Evolutionary conservation across 2,888 invertebrate species (phyloP).

Genomic region (Thymelicus acteon): DNA sequence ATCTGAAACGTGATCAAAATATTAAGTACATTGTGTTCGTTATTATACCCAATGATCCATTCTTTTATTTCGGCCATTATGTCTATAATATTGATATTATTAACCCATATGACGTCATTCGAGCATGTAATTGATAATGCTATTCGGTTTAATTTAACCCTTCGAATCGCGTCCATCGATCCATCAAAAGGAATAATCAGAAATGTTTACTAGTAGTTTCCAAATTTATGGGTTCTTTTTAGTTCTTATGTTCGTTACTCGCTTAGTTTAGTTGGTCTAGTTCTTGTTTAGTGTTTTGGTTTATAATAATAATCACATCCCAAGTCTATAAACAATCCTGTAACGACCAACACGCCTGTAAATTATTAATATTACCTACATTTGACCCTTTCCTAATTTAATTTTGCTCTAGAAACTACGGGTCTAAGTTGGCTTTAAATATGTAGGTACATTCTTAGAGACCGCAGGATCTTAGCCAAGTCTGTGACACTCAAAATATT

Average conservation of each 20-base stretch:
- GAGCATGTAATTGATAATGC: conserved; percentile 31
- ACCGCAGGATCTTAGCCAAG: neutral
- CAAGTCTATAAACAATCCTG: neutral
- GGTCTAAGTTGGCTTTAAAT: neutral
- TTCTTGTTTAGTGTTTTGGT: too few relatives aligned
- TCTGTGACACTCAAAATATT: neutral
- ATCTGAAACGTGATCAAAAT: too few relatives aligned
- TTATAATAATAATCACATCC: neutral
- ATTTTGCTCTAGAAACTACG: conserved; percentile 2
- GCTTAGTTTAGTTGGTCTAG: too few relatives aligned
- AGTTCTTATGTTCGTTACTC: too few relatives aligned
- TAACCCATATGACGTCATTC: conserved; percentile 7
- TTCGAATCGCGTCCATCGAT: conserved; percentile 7
- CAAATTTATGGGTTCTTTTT: neutral
- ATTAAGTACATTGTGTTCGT: too few relatives aligned
- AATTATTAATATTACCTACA: neutral
- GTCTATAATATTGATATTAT: conserved; percentile 21
- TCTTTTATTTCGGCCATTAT: conserved; percentile 12
- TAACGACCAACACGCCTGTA: neutral
- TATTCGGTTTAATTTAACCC: conserved; percentile 25
- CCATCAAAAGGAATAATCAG: conserved; percentile 19
- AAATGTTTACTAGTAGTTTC: neutral
- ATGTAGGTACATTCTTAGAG: conserved; percentile 8
- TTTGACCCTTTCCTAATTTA: conserved; percentile 22
- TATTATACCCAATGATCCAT: conserved; percentile 1